phyloP scores from a whole-genome alignment of 2,888 invertebrate genomes.

The Elysia crispata region DNA sequence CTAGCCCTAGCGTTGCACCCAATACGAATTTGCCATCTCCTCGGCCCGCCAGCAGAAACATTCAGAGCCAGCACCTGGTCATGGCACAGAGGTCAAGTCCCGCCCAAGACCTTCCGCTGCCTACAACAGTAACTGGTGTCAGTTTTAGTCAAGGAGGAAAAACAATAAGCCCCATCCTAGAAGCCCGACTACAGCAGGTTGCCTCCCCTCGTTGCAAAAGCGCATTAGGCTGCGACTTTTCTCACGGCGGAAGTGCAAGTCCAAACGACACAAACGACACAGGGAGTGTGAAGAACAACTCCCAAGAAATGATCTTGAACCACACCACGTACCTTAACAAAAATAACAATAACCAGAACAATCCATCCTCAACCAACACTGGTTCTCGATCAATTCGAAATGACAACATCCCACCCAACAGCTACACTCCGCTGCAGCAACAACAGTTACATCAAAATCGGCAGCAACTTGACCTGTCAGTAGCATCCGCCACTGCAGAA shows the following conservation, averaged over 20 bases:
- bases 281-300: too few relatives aligned
- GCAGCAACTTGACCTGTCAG: slow-evolving; percentile 10
- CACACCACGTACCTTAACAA: not conserved
- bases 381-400: not conserved
- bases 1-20: not conserved
- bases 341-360: not conserved
- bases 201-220: not conserved
- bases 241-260: too few relatives aligned
- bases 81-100: too few relatives aligned
- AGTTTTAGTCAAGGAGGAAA: too few relatives aligned
- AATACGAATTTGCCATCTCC: not conserved
- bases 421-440: not conserved
- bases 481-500: slow-evolving; percentile 9
- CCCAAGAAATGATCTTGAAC: too few relatives aligned
- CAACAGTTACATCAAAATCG: slow-evolving; percentile 30
- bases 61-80: not conserved
- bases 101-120: too few relatives aligned
- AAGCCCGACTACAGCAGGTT: not conserved
- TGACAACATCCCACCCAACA: not conserved
- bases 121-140: too few relatives aligned
- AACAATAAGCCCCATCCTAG: not conserved
- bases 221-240: too few relatives aligned
- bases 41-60: not conserved
- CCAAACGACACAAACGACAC: too few relatives aligned
- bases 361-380: not conserved